Conservation (phyloP, 2,888 invertebrate genomes). For the Lepidonotus clava region DNA sequence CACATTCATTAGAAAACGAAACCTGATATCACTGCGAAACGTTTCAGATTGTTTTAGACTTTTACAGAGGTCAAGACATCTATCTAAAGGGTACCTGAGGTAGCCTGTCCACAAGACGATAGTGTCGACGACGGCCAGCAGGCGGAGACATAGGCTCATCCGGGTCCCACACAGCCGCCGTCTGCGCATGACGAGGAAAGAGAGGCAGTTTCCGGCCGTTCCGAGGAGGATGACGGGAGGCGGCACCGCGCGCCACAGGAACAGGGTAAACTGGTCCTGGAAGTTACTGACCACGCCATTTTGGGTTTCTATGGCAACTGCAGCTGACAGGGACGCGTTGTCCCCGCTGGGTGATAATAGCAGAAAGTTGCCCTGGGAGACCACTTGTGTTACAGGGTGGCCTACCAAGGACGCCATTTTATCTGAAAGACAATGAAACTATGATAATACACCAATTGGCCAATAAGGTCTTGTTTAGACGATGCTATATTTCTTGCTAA, state of each 20-base stretch:
- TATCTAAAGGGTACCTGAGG: too few relatives aligned
- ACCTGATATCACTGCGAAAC: too few relatives aligned
- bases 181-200: constrained; percentile 14
- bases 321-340: background rate
- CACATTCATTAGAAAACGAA: too few relatives aligned
- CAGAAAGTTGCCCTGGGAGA: too few relatives aligned
- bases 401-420: too few relatives aligned
- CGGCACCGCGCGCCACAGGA: background rate
- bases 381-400: too few relatives aligned
- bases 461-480: too few relatives aligned
- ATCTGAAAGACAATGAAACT: too few relatives aligned
- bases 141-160: background rate
- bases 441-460: too few relatives aligned
- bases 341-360: background rate
- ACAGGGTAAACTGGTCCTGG: background rate
- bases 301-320: background rate
- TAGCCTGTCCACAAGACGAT: background rate
- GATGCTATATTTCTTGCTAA: too few relatives aligned
- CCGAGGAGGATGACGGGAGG: background rate
- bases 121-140: background rate
- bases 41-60: too few relatives aligned
- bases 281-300: background rate
- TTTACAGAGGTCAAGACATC: too few relatives aligned
- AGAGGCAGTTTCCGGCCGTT: background rate
- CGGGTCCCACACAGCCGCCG: background rate